Evolutionary conservation across 1,140 invertebrate species (phyloP).

Genomic region (Drosophila varians): DNA sequence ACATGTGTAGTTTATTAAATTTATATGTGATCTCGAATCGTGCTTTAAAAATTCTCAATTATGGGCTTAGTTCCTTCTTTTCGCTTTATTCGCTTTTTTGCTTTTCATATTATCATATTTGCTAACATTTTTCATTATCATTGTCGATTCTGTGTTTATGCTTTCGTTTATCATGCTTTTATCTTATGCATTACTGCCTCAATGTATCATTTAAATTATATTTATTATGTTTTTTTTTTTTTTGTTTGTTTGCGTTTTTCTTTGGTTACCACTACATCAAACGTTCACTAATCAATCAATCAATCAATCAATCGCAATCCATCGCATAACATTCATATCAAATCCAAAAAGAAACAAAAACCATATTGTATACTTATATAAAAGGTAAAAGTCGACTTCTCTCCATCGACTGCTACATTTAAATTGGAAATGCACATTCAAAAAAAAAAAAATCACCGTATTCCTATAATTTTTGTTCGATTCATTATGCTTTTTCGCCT

Average conservation of each 20-base stretch:
- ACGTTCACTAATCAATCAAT: slow-evolving; percentile 52
- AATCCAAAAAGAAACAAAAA: slow-evolving; percentile 62
- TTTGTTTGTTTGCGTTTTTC: slow-evolving; percentile 22
- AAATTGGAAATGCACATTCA: slow-evolving; percentile 47
- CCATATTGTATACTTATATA: slow-evolving; percentile 53
- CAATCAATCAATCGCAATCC: slow-evolving; percentile 39
- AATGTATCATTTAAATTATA: slow-evolving; percentile 58
- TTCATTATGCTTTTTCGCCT: slow-evolving; percentile 19
- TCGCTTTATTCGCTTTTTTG: slow-evolving; percentile 16
- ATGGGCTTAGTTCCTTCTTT: slow-evolving; percentile 58
- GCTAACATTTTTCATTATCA: slow-evolving; percentile 51
- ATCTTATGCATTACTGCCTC: slow-evolving; percentile 42
- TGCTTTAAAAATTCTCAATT: slow-evolving; percentile 78
- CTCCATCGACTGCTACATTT: slow-evolving; percentile 12
- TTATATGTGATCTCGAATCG: slow-evolving; percentile 72
- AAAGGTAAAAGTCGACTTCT: slow-evolving; percentile 24
- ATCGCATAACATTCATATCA: slow-evolving; percentile 73
- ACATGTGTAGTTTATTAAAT: slow-evolving; percentile 79
- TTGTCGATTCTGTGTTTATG: slow-evolving; percentile 18
- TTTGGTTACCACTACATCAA: slow-evolving; percentile 39
- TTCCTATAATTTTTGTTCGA: slow-evolving; percentile 45
- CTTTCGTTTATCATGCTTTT: slow-evolving; percentile 15
- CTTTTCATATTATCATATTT: slow-evolving; percentile 34
- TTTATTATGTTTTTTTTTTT: slow-evolving; percentile 7
- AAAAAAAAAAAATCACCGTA: slow-evolving; percentile 45